Base-by-base conservation (phyloP, 1,140 invertebrate genomes). In the Nylanderia fulva region DNA sequence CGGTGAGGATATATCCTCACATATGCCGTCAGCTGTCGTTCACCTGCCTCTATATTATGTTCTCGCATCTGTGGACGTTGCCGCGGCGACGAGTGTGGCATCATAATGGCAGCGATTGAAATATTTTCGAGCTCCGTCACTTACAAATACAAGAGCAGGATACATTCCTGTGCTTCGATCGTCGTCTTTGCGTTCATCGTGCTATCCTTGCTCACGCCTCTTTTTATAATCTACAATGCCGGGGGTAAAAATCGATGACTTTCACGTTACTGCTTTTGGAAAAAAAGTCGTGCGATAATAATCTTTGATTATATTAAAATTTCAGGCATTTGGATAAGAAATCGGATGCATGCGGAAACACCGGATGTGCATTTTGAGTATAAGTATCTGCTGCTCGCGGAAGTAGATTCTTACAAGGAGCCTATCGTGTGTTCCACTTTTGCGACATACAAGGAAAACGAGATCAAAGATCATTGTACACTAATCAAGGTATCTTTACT, bases 361-460 rank as follows among this genome's bases (percentile, higher is more conserved):
- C 93, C 94, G 52, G 71, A 91, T 64, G 84, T 93, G 18, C 90
- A 89, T 76, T 95, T 95, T 56, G 92, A 90, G 71, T 92, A 94
- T 61, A 93, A 94, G 87, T 95, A 95, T 86, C 71, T 95, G 60
- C 69, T 95, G n/a, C 69, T 95, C 42, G 92, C 88, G 8, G 92
- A 94, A 52, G 91, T 86, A 48, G 90, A 90, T 61, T 80, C 87
- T 36, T 83, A 91, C 21, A 71, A 84, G 1, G 71, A 89, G 39
- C 94, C 93, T 24, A 88, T 94, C 39, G 86, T 94, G 39, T 95
- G 94, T 88, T 92, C 94, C 7, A 92, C 93, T 61, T 94, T 93
- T 86, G 86, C 86, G 45, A 90, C 88, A 36, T 95, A 94, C 66
- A 94, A 94, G 63, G 89, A 92, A 84, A 94, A 94, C 87, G 56